Evolutionary conservation across 2,888 invertebrate genomes (phyloP).

Genomic region (Eupeodes latifasciatus): DNA sequence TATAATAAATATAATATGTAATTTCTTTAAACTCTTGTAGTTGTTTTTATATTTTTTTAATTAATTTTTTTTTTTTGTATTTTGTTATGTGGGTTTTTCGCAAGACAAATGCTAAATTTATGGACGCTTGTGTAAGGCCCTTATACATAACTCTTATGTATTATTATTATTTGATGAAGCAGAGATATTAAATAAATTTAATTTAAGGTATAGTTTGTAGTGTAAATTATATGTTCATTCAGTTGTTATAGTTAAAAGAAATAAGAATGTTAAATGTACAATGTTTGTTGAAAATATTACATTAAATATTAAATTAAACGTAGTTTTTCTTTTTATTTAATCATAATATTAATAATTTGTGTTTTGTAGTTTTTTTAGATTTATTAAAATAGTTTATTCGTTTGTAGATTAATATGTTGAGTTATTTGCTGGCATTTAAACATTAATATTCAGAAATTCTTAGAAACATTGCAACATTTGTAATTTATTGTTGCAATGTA

Average conservation of each 20-base stretch:
- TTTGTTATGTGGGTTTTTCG: background rate
- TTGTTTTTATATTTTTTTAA: constrained; percentile 4
- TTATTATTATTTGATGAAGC: constrained; percentile 7
- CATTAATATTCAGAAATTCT: too few species aligned
- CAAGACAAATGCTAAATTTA: too few species aligned
- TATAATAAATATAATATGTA: constrained; percentile 65
- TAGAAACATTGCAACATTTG: too few species aligned
- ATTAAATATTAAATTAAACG: constrained; percentile 30
- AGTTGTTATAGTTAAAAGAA: constrained; percentile 16
- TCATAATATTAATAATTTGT: background rate
- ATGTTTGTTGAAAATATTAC: constrained; percentile 39
- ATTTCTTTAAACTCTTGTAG: constrained; percentile 39
- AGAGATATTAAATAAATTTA: constrained; percentile 13
- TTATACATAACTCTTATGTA: background rate
- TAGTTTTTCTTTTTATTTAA: constrained; percentile 17
- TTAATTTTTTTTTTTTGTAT: background rate
- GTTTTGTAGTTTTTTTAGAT: constrained; percentile 1
- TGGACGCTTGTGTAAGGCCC: too few species aligned
- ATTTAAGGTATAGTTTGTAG: constrained; percentile 26
- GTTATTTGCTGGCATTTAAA: background rate
- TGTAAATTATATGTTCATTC: constrained; percentile 22
- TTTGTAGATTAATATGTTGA: constrained; percentile 19
- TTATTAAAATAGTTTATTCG: background rate
- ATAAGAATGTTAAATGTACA: background rate
- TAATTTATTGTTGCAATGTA: too few species aligned